phyloP scores from a whole-genome alignment of 2,113 vertebrate species.

The Chrysemys picta region DNA sequence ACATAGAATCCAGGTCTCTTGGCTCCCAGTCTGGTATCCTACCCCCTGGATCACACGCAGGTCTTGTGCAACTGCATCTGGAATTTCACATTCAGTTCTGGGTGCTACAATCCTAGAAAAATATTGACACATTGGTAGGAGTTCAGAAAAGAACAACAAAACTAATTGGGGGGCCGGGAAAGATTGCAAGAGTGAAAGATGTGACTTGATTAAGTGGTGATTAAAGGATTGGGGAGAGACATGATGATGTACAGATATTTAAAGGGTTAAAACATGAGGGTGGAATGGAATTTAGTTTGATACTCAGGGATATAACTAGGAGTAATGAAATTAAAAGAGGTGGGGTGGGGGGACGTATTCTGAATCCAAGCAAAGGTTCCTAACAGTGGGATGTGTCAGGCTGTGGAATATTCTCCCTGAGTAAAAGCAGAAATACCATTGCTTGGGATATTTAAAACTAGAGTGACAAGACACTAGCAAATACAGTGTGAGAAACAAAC shows the following conservation, averaged over 20 bases:
- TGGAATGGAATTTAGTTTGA: background rate
- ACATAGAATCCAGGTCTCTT: fast-evolving
- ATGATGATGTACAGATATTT: background rate
- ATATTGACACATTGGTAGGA: background rate
- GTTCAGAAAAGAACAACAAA: background rate
- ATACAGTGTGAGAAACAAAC: background rate
- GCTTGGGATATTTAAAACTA: background rate
- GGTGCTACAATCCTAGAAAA: background rate
- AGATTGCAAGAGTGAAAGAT: background rate
- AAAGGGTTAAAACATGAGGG: background rate
- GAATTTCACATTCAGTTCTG: fast-evolving
- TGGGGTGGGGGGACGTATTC: fast-evolving
- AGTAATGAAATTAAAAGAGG: background rate
- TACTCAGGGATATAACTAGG: background rate
- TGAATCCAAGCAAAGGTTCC: background rate
- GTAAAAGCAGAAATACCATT: background rate
- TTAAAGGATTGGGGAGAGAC: background rate
- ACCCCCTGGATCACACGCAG: background rate
- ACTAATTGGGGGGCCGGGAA: background rate
- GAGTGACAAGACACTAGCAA: background rate
- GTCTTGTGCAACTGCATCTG: fast-evolving
- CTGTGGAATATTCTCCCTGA: background rate
- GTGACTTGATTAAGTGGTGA: background rate
- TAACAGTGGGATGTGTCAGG: background rate
- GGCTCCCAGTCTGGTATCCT: background rate